phyloP scores from a whole-genome alignment of 2,888 invertebrate genomes.

The Xanthia togata region DNA sequence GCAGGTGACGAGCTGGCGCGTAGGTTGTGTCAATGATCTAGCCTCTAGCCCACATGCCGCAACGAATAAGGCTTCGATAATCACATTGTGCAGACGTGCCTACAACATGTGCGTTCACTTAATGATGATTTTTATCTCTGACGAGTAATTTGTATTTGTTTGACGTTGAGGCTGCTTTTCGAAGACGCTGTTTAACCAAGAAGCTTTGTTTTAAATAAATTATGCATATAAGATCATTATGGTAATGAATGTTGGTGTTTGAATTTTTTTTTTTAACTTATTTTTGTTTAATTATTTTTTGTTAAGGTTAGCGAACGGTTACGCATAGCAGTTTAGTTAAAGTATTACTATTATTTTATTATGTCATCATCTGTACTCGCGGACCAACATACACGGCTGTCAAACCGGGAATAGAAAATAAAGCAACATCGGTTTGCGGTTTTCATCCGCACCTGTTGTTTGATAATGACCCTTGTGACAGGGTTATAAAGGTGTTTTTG shows the following conservation, averaged over 20 bases:
- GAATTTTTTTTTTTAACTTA: neutral
- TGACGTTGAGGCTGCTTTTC: constrained; percentile 35
- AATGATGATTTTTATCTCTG: constrained; percentile 73
- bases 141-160: constrained; percentile 59
- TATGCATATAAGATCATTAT: constrained; percentile 35
- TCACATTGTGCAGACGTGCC: constrained; percentile 82
- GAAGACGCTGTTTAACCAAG: constrained; percentile 6
- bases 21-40: constrained; percentile 90
- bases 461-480: constrained; percentile 69
- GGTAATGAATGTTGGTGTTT: constrained; percentile 27
- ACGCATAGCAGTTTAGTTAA: constrained; percentile 16
- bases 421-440: constrained; percentile 77
- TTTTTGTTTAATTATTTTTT: constrained; percentile 11
- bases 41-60: constrained; percentile 89
- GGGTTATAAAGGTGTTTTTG: constrained; percentile 59
- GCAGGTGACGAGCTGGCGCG: constrained; percentile 89
- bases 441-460: constrained; percentile 47
- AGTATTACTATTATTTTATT: constrained; percentile 63
- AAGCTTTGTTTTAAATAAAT: constrained; percentile 44
- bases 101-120: constrained; percentile 66
- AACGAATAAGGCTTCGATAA: constrained; percentile 89
- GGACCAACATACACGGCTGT: constrained; percentile 80
- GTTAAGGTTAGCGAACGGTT: constrained; percentile 51
- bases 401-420: constrained; percentile 87
- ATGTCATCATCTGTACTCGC: constrained; percentile 80